Evolutionary conservation across 2,888 invertebrate species (phyloP), one percentile per base, ranked within the genome.

Genomic region (Cerastis rubricosa): DNA sequence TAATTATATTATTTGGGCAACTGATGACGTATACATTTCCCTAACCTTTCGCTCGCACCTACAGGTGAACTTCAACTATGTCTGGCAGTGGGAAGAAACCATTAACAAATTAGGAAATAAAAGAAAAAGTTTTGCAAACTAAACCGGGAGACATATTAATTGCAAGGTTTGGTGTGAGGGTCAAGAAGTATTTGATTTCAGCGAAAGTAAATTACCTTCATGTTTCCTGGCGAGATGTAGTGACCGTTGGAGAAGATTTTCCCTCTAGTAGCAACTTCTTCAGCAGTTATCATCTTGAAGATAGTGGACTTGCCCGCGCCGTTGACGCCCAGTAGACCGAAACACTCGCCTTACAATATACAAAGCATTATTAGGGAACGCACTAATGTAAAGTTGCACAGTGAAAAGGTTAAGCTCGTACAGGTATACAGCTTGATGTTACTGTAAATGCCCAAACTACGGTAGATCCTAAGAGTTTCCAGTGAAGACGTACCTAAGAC

Each of bases 251-350:
- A 96, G 88, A 92, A 94, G 35, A 97, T 93, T 0, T 86, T 81
- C 0, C 97, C 97, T 1, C 91, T 87, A 0, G 97, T 97, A 82
- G 96, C 87, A 29, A 92, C 92, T 80, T 97, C 97, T 89, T 98
- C 98, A 0, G 98, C 98, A 0, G 98, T 98, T 71, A 99, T 95
- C 98, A 99, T 98, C 92, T 98, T 97, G 94, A 99, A 99, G 0
- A 98, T 98, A 6, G 98, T 98, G 0, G 98, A 98, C 94, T 99
- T 99, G 12, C 98, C 99, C 0, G 99, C 98, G 19, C 99, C 98
- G 92, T 99, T 99, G n/a, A 98, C 98, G 0, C 99, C 99, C 74
- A 99, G 95, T 47, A 99, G 95, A 0, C 99, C 99, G 90, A 98
- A 98, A 90, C 98, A 99, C 93, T 98, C 98, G 5, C 98, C 98